Conservation (phyloP, 1,140 invertebrate genomes). For the Steinernema feltiae region DNA sequence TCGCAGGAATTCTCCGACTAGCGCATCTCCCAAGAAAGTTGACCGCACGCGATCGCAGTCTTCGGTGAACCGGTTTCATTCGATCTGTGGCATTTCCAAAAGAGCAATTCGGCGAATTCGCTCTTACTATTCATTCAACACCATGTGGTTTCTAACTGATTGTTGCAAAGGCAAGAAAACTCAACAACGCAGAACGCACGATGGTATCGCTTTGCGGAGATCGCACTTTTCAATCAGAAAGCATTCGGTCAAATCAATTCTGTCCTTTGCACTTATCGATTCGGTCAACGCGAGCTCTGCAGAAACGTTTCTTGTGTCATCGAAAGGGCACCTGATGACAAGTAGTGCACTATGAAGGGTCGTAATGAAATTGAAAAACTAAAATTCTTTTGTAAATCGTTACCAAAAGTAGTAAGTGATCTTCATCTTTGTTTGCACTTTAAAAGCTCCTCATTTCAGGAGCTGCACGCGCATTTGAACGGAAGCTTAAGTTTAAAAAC, state of each 20-base stretch:
- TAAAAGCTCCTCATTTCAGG: constrained; percentile 18
- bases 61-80: too few species aligned
- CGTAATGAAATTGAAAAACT: background rate
- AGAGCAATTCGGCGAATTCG: too few species aligned
- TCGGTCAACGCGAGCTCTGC: background rate
- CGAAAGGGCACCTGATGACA: background rate
- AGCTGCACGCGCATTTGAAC: constrained; percentile 26
- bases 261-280: background rate
- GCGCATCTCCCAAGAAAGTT: too few species aligned
- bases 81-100: too few species aligned
- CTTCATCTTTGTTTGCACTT: background rate
- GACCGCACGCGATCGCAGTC: too few species aligned
- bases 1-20: too few species aligned
- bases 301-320: background rate
- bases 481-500: constrained; percentile 17
- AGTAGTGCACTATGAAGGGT: background rate
- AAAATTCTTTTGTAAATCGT: background rate
- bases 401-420: background rate
- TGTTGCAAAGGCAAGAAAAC: background rate
- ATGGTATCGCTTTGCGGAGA: too few species aligned
- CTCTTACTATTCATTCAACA: too few species aligned
- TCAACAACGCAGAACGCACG: too few species aligned
- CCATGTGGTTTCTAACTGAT: too few species aligned
- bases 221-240: constrained; percentile 2
- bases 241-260: background rate